Evolutionary conservation across 2,797 vertebrate genomes (phyloP), one percentile per base, ranked within the genome.

Genomic region (Knipowitschia caucasica): DNA sequence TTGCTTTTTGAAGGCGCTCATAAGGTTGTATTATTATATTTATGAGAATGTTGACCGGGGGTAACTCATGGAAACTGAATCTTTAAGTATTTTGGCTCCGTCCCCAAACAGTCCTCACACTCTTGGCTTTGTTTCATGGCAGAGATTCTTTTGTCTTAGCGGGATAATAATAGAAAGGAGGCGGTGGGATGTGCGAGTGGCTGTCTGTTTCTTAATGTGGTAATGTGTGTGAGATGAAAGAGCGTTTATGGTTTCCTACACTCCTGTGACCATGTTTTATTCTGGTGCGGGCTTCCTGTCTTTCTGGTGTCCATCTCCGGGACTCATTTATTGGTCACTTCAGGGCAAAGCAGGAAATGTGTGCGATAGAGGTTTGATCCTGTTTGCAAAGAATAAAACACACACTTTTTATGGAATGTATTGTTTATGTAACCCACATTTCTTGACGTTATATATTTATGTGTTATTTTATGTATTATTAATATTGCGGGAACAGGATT

Each of bases 271-370:
- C 91, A 92, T 90, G 84, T 87, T 91, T 93, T 90, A 61, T 94
- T 93, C 93, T 91, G 89, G 83, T 75, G 89, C 86, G 86, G 80
- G 89, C 91, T 93, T 95, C 93, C 93, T 91, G 90, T 94, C 89
- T 92, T 92, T 92, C 89, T 62, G 44, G 18, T 66, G 54, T 42
- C 31, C 58, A 38, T 44, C 66, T 63, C 33, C 38, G 64, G 45
- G 49, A 69, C 26, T 50, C 31, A 18, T 67, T 54, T 52, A 53
- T 36, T 24, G 33, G 9, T 55, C 24, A 55, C 46, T 47, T 67
- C 42, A 60, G 27, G 20, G 39, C 52, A 47, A n/a, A 43, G 34
- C 49, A 43, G 30, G 14, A 53, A 40, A 60, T 11, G 40, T 25
- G 40, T 21, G 33, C 17, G 17, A 14, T 21, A 23, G 39, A 20